Evolutionary conservation across 2,888 invertebrate species (phyloP).

Genomic region (Flabesymbios commensalis): DNA sequence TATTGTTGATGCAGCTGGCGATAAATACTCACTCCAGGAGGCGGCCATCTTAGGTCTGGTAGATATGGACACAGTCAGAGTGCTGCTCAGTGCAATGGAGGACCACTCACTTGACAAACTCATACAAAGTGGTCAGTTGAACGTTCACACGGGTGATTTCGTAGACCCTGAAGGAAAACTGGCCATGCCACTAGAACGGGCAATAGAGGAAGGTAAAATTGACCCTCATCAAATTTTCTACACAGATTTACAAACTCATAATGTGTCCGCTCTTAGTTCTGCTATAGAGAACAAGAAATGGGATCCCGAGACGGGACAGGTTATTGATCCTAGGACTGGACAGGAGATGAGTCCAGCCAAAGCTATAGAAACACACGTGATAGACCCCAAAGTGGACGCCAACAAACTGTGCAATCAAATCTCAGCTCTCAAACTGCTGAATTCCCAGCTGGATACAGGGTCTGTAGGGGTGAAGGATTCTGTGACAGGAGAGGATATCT

Average conservation of each 20-base stretch:
- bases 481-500: slow-evolving; percentile 78
- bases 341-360: slow-evolving; percentile 87
- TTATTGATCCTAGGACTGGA: slow-evolving; percentile 71
- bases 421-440: slow-evolving; percentile 39
- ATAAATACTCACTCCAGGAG: slow-evolving; percentile 26
- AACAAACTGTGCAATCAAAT: slow-evolving; percentile 43
- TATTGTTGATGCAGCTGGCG: slow-evolving; percentile 21
- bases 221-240: slow-evolving; percentile 49
- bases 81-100: slow-evolving; percentile 47
- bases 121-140: slow-evolving; percentile 60
- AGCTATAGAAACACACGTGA: slow-evolving; percentile 78
- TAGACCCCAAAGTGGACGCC: slow-evolving; percentile 24
- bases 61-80: slow-evolving; percentile 41
- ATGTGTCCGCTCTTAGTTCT: slow-evolving; percentile 42
- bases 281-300: slow-evolving; percentile 49
- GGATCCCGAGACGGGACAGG: slow-evolving; percentile 45
- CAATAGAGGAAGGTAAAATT: slow-evolving; percentile 44
- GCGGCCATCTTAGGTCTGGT: slow-evolving; percentile 48
- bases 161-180: slow-evolving; percentile 61
- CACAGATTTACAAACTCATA: slow-evolving; percentile 43
- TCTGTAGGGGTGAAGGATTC: slow-evolving; percentile 24
- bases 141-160: slow-evolving; percentile 62
- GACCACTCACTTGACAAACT: slow-evolving; percentile 45
- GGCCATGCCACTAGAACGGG: slow-evolving; percentile 58
- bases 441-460: slow-evolving; percentile 24